Conservation (phyloP, 2,113 vertebrate species). For the Archocentrus centrarchus region DNA sequence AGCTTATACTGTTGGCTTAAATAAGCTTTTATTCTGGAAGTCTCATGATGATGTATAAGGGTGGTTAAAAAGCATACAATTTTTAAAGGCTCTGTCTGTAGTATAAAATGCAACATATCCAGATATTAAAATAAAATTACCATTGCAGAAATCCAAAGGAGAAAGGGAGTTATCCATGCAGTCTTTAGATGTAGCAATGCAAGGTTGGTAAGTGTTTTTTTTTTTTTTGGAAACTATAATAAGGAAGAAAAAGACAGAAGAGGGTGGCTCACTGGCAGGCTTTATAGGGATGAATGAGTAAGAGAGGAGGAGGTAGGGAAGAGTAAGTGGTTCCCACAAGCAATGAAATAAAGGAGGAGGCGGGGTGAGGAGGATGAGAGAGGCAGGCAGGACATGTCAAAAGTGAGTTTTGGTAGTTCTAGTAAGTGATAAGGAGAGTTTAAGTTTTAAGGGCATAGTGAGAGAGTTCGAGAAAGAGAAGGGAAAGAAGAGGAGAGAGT, state of each 20-base stretch:
- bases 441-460: slow-evolving; percentile 30
- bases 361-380: slow-evolving; percentile 7
- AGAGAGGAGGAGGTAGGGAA: slow-evolving; percentile 23
- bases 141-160: not conserved
- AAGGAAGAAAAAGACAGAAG: not conserved
- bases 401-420: slow-evolving; percentile 47
- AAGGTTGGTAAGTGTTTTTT: slow-evolving; percentile 33
- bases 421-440: slow-evolving; percentile 36
- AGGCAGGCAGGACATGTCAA: slow-evolving; percentile 22
- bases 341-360: slow-evolving; percentile 31
- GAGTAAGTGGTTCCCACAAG: slow-evolving; percentile 47
- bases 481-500: not conserved
- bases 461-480: not conserved
- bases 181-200: slow-evolving; percentile 4
- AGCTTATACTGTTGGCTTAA: not conserved
- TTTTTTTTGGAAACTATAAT: slow-evolving; percentile 17
- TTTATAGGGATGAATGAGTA: slow-evolving; percentile 49
- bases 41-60: not conserved
- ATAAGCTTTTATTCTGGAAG: not conserved
- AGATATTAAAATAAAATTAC: not conserved
- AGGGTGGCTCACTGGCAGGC: slow-evolving; percentile 26
- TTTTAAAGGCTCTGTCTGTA: not conserved
- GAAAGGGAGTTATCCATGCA: slow-evolving; percentile 6
- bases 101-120: not conserved
- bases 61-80: not conserved